Evolutionary conservation across 2,888 invertebrate species (phyloP), one percentile per base, ranked within the genome.

Genomic region (Brachylomia viminalis): DNA sequence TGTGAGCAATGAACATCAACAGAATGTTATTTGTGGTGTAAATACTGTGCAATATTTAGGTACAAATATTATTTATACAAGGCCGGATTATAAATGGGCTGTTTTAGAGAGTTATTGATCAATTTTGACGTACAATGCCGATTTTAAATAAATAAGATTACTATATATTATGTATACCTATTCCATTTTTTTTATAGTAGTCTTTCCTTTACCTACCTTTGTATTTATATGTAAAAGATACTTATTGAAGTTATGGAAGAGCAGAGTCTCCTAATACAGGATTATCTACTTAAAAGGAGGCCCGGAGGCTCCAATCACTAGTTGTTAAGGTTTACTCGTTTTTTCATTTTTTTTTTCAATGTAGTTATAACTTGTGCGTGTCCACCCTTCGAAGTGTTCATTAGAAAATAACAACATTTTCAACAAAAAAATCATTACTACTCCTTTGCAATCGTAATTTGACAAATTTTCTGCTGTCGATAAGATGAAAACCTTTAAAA

Each of bases 1-100:
- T 75, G 72, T 80, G 73, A 70, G 61, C 45, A 85, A 45, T 78
- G 56, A 62, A 73, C 38, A 76, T 62, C 47, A 72, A 84, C 68
- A 52, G 42, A 83, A 66, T 75, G 73, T 74, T 83, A 74, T 82
- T 78, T 70, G 69, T 72, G 67, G 38, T 58, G 33, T 64, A 45
- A 73, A 84, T 68, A 62, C 72, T 52, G 49, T 38, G 47, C n/a
- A 72, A 72, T 69, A 49, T 61, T 66, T 30, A 8, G 23, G 10
- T 59, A 52, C 58, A 62, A 71, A 76, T 70, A 62, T 59, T 66
- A 20, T 17, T 17, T 30, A 54, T 59, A 70, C 54, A 42, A 64
- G 15, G 56, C n/a, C 13, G 11, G 59, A 66, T 86, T 77, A 74
- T 71, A 72, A 77, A 73, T 75, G 68, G 65, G 45, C 65, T 66